Evolutionary conservation across 2,113 vertebrate species (phyloP), one percentile per base, ranked within the genome.

Genomic region (Pseudolaguvia tuberculata): DNA sequence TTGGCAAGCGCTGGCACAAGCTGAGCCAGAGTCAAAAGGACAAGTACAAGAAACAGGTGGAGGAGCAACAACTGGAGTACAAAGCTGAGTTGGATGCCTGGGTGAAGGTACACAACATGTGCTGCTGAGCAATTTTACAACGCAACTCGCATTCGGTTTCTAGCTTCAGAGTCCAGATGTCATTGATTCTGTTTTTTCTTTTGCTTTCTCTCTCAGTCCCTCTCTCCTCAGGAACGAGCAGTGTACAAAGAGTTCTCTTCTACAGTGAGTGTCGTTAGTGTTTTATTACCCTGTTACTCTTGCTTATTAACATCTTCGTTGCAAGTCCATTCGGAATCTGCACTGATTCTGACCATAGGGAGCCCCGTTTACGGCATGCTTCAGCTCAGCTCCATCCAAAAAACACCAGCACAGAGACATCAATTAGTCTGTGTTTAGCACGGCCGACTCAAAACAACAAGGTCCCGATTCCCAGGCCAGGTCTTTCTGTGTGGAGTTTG

Each of bases 1-100:
- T 93, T 20, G 92, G 92, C 8, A 90, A 90, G 75, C 79, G 92
- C 20, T 93, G 92, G 92, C 92, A 93, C 80, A 90, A 90, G n/a
- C 88, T 91, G 48, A 91, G 80, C 72, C 89, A 88, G 80, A 73
- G 8, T 6, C 90, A 91, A 81, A 93, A 93, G 12, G 90, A 93
- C 85, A 88, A 89, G 71, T 93, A 93, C 86, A 93, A 92, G 86
- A 91, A 90, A 75, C 86, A 84, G 82, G 92, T 92, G 70, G 92
- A 92, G 81, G 87, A 91, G 82, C 89, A 90, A 81, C 92, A 93
- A 87, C 83, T 82, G 21, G 89, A 91, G 83, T 93, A 92, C 86
- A 90, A 90, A 83, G 86, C 80, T 0, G 86, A 90, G 77, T 88
- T 92, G 80, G 90, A 93, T 29, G 81, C 79, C 75, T 93, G 92